Evolutionary conservation across 2,888 invertebrate genomes (phyloP).

Genomic region (Teleiodes luculella): DNA sequence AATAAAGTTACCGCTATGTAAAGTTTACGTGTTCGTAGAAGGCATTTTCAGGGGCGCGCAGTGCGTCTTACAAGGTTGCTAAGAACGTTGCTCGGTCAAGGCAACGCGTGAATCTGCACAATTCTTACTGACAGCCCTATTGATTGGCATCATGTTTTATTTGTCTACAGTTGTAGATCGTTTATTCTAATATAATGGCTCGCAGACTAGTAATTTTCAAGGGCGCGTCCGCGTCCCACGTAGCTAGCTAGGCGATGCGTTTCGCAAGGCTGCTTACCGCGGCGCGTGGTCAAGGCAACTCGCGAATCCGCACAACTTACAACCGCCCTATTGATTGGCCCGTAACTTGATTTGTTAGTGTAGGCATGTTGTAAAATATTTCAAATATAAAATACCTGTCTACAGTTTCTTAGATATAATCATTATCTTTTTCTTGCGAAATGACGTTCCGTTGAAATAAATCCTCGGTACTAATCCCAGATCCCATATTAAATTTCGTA

Average conservation of each 20-base stretch:
- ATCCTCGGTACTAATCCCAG: no score
- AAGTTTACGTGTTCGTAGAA: constrained; percentile 1
- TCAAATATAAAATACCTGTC: no score
- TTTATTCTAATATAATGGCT: neutral
- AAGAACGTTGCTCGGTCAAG: neutral
- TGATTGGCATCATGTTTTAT: neutral
- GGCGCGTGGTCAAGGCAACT: neutral
- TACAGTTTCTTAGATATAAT: no score
- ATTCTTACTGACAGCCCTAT: neutral
- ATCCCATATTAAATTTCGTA: neutral
- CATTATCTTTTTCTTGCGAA: no score
- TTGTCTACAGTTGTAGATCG: neutral
- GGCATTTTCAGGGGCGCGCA: neutral
- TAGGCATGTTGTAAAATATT: neutral
- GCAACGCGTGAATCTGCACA: neutral
- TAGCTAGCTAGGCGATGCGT: neutral
- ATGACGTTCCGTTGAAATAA: neutral
- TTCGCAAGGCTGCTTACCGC: constrained; percentile 1
- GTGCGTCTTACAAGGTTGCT: constrained; percentile 1
- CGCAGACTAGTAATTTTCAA: neutral
- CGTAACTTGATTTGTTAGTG: neutral
- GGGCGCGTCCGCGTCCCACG: neutral
- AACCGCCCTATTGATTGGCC: neutral
- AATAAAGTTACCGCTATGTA: neutral
- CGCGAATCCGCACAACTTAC: constrained; percentile 6